phyloP scores from a whole-genome alignment of 2,113 vertebrate species.

The Heptranchias perlo region DNA sequence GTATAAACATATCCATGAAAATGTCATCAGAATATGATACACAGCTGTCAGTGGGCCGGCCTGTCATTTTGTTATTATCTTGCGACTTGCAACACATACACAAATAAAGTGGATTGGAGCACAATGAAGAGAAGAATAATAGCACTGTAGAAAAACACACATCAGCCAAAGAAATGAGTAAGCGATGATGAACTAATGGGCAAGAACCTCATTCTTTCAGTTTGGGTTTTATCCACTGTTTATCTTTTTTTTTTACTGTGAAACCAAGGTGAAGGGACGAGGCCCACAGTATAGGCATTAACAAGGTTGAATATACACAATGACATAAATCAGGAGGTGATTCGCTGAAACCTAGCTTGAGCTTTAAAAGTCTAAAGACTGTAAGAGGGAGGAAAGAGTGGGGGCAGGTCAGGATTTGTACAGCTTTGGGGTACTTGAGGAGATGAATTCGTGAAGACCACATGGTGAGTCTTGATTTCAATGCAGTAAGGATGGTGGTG shows the following conservation, averaged over 20 bases:
- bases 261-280: neutral
- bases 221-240: neutral
- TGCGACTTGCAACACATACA: neutral
- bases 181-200: neutral
- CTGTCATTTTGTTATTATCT: neutral
- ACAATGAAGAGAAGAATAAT: neutral
- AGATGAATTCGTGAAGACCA: neutral
- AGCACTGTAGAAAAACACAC: neutral
- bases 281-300: neutral
- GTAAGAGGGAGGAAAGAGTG: neutral
- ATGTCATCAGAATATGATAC: neutral
- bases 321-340: neutral
- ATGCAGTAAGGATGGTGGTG: no score
- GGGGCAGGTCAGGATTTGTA: neutral
- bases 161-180: no score
- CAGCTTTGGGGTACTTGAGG: neutral
- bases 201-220: neutral
- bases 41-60: neutral
- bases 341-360: neutral
- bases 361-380: neutral
- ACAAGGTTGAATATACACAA: neutral
- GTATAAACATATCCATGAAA: neutral
- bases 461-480: neutral
- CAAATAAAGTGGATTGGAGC: neutral
- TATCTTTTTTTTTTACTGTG: neutral